A percentile compares a stretch with the other conserved stretches of the same genome.
Conservation (phyloP, 2,113 vertebrate genomes). For the Talpa occidentalis region DNA sequence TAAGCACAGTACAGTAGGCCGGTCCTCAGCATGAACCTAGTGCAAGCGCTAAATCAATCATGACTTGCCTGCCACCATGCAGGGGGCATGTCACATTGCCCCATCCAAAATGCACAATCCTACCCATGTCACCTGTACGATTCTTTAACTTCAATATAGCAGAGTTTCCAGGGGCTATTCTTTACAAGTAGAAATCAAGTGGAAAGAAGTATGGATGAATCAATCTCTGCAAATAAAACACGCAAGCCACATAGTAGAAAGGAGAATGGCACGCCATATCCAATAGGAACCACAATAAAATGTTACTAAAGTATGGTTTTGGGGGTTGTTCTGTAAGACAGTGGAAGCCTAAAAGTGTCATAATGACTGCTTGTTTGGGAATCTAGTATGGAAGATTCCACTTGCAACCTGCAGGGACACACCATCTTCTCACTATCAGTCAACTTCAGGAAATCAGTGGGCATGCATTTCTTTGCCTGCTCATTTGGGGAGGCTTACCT, state of each 20-base stretch:
- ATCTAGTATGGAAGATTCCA: not conserved
- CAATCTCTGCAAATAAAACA: constrained; percentile 14
- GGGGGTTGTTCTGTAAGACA: not conserved
- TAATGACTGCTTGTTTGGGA: not conserved
- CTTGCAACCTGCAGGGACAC: not conserved
- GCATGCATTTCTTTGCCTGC: not conserved
- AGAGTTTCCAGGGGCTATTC: not conserved
- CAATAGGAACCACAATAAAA: not conserved
- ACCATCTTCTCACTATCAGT: not conserved
- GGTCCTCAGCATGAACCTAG: not conserved
- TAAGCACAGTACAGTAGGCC: not conserved
- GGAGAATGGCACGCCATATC: not conserved
- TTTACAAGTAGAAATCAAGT: not conserved
- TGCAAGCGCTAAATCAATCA: not conserved
- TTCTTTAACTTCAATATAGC: not conserved
- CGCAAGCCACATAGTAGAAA: not conserved
- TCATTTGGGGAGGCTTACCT: constrained; percentile 70
- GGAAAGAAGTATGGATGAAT: not conserved
- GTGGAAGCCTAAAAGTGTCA: not conserved
- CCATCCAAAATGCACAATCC: not conserved
- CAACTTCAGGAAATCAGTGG: too few relatives aligned
- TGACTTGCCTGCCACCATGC: not conserved
- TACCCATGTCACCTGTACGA: not conserved
- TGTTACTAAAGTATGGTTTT: not conserved
- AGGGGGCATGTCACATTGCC: not conserved